phyloP scores from a whole-genome alignment of 2,888 invertebrate genomes.

The Fragum whitleyi region DNA sequence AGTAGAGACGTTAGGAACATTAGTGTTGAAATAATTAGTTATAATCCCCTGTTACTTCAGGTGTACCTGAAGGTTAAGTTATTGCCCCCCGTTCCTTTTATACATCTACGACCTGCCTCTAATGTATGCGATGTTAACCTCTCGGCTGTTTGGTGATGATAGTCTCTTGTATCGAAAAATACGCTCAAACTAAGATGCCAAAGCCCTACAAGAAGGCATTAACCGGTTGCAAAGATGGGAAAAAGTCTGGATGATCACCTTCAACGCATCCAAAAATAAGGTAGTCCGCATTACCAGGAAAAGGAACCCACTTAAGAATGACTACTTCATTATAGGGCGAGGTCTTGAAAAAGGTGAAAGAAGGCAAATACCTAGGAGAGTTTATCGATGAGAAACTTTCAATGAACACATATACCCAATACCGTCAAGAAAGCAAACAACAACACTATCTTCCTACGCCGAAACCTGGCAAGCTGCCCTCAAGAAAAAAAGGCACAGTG shows the following conservation, averaged over 20 bases:
- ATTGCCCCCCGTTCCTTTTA: conserved; percentile 59
- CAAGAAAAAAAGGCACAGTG: neutral
- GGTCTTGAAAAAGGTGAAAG: neutral
- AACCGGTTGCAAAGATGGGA: conserved; percentile 48
- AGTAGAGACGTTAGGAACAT: too few species aligned
- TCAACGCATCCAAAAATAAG: conserved; percentile 7
- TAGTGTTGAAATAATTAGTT: too few species aligned
- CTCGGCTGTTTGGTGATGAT: conserved; percentile 60
- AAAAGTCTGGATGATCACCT: conserved; percentile 50
- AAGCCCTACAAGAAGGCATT: conserved; percentile 51
- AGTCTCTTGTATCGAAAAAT: conserved; percentile 49
- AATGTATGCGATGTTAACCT: conserved; percentile 20
- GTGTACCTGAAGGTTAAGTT: conserved; percentile 59
- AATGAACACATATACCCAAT: neutral
- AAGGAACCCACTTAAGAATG: conserved; percentile 3
- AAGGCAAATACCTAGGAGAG: conserved; percentile 22
- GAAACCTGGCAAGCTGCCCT: neutral
- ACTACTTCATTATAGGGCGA: conserved; percentile 22
- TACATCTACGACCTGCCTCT: conserved; percentile 58
- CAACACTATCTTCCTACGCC: neutral
- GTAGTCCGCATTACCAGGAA: conserved; percentile 35
- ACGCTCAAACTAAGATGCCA: conserved; percentile 12
- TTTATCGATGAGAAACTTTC: conserved; percentile 17
- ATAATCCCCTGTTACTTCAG: conserved; percentile 34
- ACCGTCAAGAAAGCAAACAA: neutral